Percentiles rank a stretch among this genome's conserved stretches.
Evolutionary conservation across 1,140 invertebrate species (phyloP).

Genomic region (Cryptotermes secundus): DNA sequence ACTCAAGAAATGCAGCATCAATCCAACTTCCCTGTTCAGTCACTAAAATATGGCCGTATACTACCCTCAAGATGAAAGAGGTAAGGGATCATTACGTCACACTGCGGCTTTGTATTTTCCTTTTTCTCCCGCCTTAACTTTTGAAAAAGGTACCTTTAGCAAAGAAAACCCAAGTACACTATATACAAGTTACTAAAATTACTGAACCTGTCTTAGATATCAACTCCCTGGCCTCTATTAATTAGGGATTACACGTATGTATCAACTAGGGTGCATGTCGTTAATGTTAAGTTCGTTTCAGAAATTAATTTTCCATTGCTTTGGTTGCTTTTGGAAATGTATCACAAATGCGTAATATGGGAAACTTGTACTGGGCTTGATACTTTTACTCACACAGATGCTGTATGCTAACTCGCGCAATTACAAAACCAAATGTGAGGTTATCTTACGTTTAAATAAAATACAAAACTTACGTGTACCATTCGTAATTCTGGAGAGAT

Average conservation of each 20-base stretch:
- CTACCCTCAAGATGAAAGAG: too few relatives aligned
- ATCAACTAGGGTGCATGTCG: too few relatives aligned
- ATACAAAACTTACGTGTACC: neutral
- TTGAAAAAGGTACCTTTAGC: neutral
- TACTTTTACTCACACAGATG: neutral
- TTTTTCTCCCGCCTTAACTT: neutral
- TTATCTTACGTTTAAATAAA: neutral
- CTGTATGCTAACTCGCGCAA: too few relatives aligned
- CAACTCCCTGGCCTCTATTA: too few relatives aligned
- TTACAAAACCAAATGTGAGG: neutral
- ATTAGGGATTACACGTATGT: too few relatives aligned
- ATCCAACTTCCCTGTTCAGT: too few relatives aligned
- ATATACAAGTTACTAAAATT: too few relatives aligned
- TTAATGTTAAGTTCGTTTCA: neutral
- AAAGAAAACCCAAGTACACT: too few relatives aligned
- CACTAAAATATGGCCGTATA: too few relatives aligned
- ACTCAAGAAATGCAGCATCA: too few relatives aligned
- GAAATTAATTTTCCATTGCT: neutral
- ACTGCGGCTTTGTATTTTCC: neutral
- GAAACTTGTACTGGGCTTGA: too few relatives aligned
- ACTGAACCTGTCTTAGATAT: too few relatives aligned
- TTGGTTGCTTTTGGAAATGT: neutral
- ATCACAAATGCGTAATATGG: neutral
- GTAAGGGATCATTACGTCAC: neutral
- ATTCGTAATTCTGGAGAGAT: slow-evolving; percentile 31